Percentiles rank a stretch among this genome's conserved stretches.
Evolutionary conservation across 1,140 invertebrate genomes (phyloP).

Genomic region (Elysia chlorotica): DNA sequence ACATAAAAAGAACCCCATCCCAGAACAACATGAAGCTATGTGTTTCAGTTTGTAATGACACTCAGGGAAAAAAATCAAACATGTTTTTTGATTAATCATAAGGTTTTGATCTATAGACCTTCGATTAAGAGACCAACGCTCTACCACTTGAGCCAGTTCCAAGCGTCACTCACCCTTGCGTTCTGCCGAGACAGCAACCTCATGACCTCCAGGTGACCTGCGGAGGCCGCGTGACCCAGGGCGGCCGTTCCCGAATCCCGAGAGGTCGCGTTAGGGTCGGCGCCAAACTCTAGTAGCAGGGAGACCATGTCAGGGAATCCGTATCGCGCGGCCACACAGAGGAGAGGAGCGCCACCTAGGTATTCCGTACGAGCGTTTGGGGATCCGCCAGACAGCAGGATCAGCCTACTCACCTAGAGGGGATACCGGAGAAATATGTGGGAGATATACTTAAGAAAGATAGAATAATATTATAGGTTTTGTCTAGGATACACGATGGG

Average conservation of each 20-base stretch:
- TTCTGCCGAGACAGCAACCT: constrained; percentile 73
- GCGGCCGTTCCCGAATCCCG: constrained; percentile 56
- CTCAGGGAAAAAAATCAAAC: too few relatives aligned
- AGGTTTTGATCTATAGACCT: too few relatives aligned
- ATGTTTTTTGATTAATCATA: too few relatives aligned
- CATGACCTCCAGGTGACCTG: constrained; percentile 87
- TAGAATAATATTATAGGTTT: too few relatives aligned
- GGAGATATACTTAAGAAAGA: too few relatives aligned
- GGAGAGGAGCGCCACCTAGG: constrained; percentile 79
- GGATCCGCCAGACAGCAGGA: constrained; percentile 88
- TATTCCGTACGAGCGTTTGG: constrained; percentile 78
- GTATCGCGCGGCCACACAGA: constrained; percentile 88
- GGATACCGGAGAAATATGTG: too few relatives aligned
- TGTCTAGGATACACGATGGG: too few relatives aligned
- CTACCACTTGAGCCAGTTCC: not conserved
- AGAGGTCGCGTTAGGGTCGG: constrained; percentile 47
- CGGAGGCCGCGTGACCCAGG: constrained; percentile 58
- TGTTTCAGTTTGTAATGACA: too few relatives aligned
- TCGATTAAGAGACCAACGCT: too few relatives aligned
- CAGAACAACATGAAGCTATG: too few relatives aligned
- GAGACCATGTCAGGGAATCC: constrained; percentile 70
- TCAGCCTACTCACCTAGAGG: constrained; percentile 86
- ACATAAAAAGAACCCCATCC: too few relatives aligned
- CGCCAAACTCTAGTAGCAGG: constrained; percentile 55
- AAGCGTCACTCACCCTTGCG: constrained; percentile 67